Evolutionary conservation across 1,140 invertebrate species (phyloP).

Genomic region (Idris sp.): DNA sequence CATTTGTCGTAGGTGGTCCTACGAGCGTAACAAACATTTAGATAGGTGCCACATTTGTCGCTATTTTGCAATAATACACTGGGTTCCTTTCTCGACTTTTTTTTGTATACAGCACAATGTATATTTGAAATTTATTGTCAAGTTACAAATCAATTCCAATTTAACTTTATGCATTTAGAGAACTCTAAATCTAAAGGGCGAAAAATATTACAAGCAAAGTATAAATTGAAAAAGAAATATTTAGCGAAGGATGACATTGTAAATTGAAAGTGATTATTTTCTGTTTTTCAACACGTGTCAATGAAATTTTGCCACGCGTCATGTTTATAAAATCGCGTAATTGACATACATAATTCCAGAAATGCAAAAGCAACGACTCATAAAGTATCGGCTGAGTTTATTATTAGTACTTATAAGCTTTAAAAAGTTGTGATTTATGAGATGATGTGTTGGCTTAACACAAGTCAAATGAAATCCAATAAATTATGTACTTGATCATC

Average conservation of each 20-base stretch:
- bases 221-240: too few relatives aligned
- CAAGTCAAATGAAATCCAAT: too few relatives aligned
- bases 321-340: constrained; percentile 4
- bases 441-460: too few relatives aligned
- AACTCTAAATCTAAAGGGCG: too few relatives aligned
- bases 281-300: constrained; percentile 3
- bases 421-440: constrained; percentile 68
- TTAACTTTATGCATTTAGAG: too few relatives aligned
- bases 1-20: constrained; percentile 77
- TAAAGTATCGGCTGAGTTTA: too few relatives aligned
- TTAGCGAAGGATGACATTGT: too few relatives aligned
- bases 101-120: too few relatives aligned
- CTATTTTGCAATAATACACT: constrained; percentile 19
- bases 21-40: constrained; percentile 30
- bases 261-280: neutral
- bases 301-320: constrained; percentile 6
- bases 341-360: constrained; percentile 20
- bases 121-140: too few relatives aligned
- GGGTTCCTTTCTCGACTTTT: neutral
- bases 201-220: too few relatives aligned
- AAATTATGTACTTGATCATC: too few relatives aligned
- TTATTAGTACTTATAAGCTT: constrained; percentile 41
- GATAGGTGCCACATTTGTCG: constrained; percentile 32
- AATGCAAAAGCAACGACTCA: constrained; percentile 34
- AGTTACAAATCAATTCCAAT: too few relatives aligned